A percentile compares a stretch with the other conserved stretches of the same genome.
Conservation (phyloP, 2,888 invertebrate genomes). For the Rotaria sp. region DNA sequence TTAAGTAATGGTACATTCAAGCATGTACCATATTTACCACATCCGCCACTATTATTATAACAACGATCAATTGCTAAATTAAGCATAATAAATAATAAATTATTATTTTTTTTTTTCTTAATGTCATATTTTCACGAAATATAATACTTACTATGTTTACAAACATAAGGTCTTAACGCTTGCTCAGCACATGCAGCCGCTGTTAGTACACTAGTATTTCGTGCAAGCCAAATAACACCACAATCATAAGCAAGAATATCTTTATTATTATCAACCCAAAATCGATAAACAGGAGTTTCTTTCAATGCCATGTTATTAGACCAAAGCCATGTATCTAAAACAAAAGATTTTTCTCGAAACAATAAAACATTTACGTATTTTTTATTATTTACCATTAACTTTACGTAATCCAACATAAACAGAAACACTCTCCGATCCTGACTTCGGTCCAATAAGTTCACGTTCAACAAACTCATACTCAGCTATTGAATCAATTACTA, state of each 20-base stretch:
- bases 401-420: slow-evolving; percentile 26
- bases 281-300: slow-evolving; percentile 7
- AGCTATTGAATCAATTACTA: background rate
- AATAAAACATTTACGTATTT: no score
- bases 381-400: background rate
- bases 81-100: background rate
- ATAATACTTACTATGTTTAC: slow-evolving; percentile 37
- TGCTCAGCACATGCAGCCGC: background rate
- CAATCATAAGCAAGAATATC: background rate
- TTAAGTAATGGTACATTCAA: slow-evolving; percentile 31
- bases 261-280: background rate
- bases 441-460: background rate
- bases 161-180: slow-evolving; percentile 27
- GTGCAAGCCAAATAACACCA: background rate
- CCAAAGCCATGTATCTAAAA: slow-evolving; percentile 1
- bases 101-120: background rate
- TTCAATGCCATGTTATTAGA: background rate
- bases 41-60: slow-evolving; percentile 35
- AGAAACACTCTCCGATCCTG: background rate
- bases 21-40: slow-evolving; percentile 37
- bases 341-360: background rate
- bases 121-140: background rate
- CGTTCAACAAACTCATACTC: slow-evolving; percentile 24
- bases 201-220: background rate
- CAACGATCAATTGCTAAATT: slow-evolving; percentile 37